Evolutionary conservation across 2,888 invertebrate genomes (phyloP).

Genomic region (Trachelus stipa): DNA sequence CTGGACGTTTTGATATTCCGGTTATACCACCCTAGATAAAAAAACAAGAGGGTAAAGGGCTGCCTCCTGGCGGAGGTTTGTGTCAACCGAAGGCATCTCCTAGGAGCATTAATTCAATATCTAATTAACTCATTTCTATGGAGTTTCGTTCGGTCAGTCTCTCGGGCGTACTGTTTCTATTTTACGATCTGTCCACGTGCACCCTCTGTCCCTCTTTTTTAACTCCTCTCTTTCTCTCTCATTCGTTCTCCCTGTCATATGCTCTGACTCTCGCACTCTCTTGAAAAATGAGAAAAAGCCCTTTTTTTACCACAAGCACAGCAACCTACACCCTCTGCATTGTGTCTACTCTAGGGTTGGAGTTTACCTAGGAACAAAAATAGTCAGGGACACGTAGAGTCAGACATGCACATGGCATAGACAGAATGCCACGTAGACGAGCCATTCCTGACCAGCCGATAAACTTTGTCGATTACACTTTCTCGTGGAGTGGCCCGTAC

Average conservation of each 20-base stretch:
- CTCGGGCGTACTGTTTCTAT: constrained; percentile 40
- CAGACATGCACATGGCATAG: background rate
- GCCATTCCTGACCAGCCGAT: constrained; percentile 50
- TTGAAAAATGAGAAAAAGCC: constrained; percentile 51
- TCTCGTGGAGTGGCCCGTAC: constrained; percentile 40
- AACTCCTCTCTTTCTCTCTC: too few species aligned
- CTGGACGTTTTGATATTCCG: background rate
- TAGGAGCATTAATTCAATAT: constrained; percentile 50
- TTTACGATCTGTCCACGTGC: constrained; percentile 41
- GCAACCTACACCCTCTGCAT: constrained; percentile 13
- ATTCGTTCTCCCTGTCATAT: background rate
- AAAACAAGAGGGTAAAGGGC: background rate
- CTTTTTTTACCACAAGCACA: constrained; percentile 22
- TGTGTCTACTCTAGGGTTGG: background rate
- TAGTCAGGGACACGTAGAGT: background rate
- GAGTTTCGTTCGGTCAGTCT: constrained; percentile 13
- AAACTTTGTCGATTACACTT: constrained; percentile 64
- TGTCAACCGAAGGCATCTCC: constrained; percentile 16
- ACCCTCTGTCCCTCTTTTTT: background rate
- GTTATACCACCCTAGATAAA: background rate
- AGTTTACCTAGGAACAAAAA: background rate
- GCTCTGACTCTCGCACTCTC: constrained; percentile 30
- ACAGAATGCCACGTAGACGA: constrained; percentile 4
- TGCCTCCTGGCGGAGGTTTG: background rate
- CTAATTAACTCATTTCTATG: constrained; percentile 41